phyloP scores from a whole-genome alignment of 2,113 vertebrate species.

The Hippocampus zosterae region DNA sequence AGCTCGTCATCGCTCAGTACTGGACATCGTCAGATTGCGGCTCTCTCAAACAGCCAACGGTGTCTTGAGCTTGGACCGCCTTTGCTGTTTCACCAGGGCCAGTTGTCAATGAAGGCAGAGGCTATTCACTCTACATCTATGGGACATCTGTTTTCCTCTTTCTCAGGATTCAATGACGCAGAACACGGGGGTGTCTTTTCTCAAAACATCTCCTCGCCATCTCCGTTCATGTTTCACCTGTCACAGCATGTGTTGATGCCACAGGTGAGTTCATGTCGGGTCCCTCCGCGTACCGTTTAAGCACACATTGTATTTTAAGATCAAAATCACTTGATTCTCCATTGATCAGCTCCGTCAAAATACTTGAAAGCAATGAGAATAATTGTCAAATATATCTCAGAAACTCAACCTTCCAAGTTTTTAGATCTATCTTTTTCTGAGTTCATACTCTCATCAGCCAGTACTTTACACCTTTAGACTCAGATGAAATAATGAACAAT shows the following conservation, averaged over 20 bases:
- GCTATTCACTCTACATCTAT: conserved; percentile 81
- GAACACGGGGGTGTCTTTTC: conserved; percentile 72
- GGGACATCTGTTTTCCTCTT: conserved; percentile 84
- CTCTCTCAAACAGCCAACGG: conserved; percentile 79
- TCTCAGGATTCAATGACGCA: conserved; percentile 71
- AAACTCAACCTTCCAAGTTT: too few relatives aligned
- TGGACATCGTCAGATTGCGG: conserved; percentile 79
- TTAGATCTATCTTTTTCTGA: too few relatives aligned
- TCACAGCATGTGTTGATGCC: conserved; percentile 88
- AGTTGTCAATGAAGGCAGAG: conserved; percentile 79
- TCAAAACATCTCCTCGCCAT: conserved; percentile 58
- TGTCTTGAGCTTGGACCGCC: conserved; percentile 82
- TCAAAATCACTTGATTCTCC: too few relatives aligned
- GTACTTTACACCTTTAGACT: too few relatives aligned
- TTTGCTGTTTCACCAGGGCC: conserved; percentile 83
- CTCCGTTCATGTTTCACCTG: conserved; percentile 84
- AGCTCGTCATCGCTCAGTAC: conserved; percentile 73
- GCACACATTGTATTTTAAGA: too few relatives aligned
- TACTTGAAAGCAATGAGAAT: too few relatives aligned
- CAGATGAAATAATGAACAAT: too few relatives aligned
- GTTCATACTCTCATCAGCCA: too few relatives aligned
- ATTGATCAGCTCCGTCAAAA: too few relatives aligned
- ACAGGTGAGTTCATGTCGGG: conserved; percentile 78
- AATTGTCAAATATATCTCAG: too few relatives aligned
- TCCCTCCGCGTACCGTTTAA: background rate